phyloP scores from a whole-genome alignment of 2,113 vertebrate genomes.

The Aldabrachelys gigantea region DNA sequence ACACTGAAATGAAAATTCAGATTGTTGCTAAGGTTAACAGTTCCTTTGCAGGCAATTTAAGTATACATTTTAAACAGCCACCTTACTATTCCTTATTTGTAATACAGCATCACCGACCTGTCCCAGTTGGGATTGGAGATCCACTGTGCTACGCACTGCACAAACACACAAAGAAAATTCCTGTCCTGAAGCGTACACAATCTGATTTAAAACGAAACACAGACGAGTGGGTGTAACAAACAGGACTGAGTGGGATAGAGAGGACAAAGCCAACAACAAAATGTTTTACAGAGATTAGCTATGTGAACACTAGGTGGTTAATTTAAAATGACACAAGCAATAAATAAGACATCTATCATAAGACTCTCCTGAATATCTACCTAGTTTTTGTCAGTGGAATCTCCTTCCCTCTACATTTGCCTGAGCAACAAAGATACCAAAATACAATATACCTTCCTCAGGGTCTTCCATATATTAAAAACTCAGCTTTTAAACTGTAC shows the following conservation, averaged over 20 bases:
- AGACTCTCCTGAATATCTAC: neutral
- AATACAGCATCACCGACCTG: neutral
- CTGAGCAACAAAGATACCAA: neutral
- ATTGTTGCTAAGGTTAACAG: neutral
- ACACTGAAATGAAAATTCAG: slow-evolving; percentile 74
- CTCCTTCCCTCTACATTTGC: neutral
- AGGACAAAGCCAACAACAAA: neutral
- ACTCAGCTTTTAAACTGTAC: neutral
- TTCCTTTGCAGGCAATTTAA: neutral
- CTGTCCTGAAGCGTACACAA: neutral
- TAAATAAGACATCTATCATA: no score
- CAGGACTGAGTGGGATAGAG: neutral
- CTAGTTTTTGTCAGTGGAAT: neutral
- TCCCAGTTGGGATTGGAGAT: neutral
- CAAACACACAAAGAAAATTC: neutral
- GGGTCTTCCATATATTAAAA: neutral
- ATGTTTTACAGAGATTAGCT: neutral
- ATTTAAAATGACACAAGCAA: no score
- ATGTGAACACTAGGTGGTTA: no score
- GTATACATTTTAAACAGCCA: neutral
- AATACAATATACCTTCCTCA: neutral
- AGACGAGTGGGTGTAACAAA: rapidly evolving
- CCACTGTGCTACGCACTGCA: neutral
- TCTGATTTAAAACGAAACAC: neutral
- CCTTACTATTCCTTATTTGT: neutral